Base-by-base conservation (phyloP, 1,140 invertebrate species). In the Aphelenchoides fujianensis region DNA sequence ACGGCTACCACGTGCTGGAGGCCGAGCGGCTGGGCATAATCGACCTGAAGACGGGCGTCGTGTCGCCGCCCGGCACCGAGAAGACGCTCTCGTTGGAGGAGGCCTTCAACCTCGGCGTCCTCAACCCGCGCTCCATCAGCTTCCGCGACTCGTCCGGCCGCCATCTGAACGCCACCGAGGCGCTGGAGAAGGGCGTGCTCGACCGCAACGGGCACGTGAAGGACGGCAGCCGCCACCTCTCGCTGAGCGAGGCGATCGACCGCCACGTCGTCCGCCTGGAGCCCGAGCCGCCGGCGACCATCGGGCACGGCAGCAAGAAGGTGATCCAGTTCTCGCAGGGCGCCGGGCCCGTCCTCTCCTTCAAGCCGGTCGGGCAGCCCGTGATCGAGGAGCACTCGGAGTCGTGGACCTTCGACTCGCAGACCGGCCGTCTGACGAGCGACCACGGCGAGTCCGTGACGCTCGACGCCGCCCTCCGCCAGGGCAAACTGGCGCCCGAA, bases 141-240 rank as follows among this genome's bases (percentile, higher is more conserved):
- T 91, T 97, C 64, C 86, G 90, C n/a, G 92, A 95, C 87, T 88
- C 91, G 82, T 88, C 89, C 72, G 92, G 92, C 68, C 89, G 92
- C 76, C 84, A 89, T 3, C 79, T 97, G 5, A 91, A 88, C 36
- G 90, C 95, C 5, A 89, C 89, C 28, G 90, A 96, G 86, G 94
- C 93, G 2, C 88, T 96, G 0, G 88, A 91, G 71, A 88, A 91
- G 75, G 92, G 92, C 52, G 88, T 95, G 63, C 84, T 97, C 70
- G 92, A 96, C 1, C 86, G 90, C 0, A 90, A 89, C 73, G 91
- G 92, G 80, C 89, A 91, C 69, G 85, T 95, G 34, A 87, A 95
- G 77, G 92, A 93, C 35, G 82, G 64, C 12, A 92, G 89, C 48
- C 89, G 89, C 81, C 91, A 90, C 84, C 84, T 95, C 35, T 90